Conservation (phyloP, 2,113 vertebrate genomes). For the Microtus richardsoni region DNA sequence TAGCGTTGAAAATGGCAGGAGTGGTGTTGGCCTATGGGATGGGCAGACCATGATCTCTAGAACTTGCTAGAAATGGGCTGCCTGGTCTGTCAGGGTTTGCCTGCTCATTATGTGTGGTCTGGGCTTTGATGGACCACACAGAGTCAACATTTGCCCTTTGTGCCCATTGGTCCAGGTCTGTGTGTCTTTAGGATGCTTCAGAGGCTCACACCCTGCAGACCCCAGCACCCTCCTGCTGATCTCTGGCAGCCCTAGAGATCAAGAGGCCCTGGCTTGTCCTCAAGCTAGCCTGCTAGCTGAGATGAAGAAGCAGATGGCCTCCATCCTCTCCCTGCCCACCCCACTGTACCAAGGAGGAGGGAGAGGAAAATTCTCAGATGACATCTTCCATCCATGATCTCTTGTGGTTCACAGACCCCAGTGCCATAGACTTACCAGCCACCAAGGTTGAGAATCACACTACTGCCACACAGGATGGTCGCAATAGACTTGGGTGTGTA, state of each 20-base stretch:
- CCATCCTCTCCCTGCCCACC: background rate
- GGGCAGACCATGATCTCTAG: background rate
- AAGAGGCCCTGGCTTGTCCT: background rate
- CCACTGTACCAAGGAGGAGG: background rate
- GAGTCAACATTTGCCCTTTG: background rate
- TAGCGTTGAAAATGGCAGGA: background rate
- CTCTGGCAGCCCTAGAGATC: background rate
- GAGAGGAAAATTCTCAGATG: background rate
- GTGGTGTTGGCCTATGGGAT: background rate
- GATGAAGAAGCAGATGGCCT: background rate
- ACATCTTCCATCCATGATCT: background rate
- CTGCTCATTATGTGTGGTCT: background rate
- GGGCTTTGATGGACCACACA: background rate
- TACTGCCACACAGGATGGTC: background rate
- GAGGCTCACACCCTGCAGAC: background rate
- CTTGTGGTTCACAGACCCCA: background rate
- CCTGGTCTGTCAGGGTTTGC: background rate
- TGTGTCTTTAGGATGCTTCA: background rate
- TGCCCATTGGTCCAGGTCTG: background rate
- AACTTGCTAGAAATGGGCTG: background rate
- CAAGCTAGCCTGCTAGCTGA: background rate
- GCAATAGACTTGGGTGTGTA: background rate
- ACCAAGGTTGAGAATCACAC: background rate
- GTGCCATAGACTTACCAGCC: conserved; percentile 10
- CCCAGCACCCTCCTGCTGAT: background rate